Evolutionary conservation across 2,888 invertebrate genomes (phyloP), one percentile per base, ranked within the genome.

Genomic region (Meta bourneti): DNA sequence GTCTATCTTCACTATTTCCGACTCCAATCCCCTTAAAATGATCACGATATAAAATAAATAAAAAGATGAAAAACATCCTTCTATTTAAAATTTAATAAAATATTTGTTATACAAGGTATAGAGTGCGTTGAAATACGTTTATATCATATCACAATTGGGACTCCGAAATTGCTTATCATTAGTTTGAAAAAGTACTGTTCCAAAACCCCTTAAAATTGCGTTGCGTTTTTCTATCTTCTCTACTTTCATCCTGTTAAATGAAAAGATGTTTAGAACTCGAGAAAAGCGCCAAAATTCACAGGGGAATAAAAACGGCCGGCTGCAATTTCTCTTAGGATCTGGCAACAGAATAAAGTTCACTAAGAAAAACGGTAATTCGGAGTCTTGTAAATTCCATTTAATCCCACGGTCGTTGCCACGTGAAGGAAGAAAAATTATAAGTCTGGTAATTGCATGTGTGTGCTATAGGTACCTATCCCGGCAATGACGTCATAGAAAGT

Each of bases 321-420:
- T 48, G 75, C 48, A 75, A 75, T 75, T 75, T 75, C 75, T 75
- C 75, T 48, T 75, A 34, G 48, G 48, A 20, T 48, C 16, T 75
- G 75, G 75, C 75, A 75, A 75, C 49, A 48, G 48, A 16, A 16
- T 13, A 34, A 75, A 75, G 16, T 9, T 34, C 75, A 4, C 11
- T 7, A 49, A 16, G 48, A 74, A 75, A 75, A 34, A 34, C 11
- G 61, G 8, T 49, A 16, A 34, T 48, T 34, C 75, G 48, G 75
- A 16, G 75, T 75, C 75, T 75, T 48, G 75, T 75, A 48, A 75
- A 75, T 75, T 48, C 75, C 75, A 75, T 16, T 75, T 75, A 75
- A 75, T 75, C 75, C 75, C 11, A 19, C 48, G 34, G 48, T 75
- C 48, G 16, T 20, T 75, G 8, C 61, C 61, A 48, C 75, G 75